Conservation (phyloP, 2,113 vertebrate genomes). For the Stigmatopora nigra region DNA sequence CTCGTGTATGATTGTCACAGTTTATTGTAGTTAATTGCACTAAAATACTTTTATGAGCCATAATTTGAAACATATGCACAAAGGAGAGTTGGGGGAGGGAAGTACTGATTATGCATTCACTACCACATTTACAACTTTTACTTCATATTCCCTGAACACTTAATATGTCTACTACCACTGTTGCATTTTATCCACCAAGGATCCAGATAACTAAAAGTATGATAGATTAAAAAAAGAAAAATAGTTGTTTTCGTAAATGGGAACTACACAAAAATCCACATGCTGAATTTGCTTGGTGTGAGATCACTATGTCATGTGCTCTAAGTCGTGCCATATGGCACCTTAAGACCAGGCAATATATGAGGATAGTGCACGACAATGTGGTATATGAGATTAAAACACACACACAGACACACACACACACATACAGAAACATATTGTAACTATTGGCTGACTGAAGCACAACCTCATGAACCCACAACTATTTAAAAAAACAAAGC, state of each 20-base stretch:
- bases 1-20: constrained; percentile 31
- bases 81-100: constrained; percentile 3
- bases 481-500: constrained; percentile 8
- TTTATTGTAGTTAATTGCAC: constrained; percentile 42
- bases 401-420: constrained; percentile 1
- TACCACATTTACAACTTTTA: constrained; percentile 9
- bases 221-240: not conserved
- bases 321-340: constrained; percentile 58
- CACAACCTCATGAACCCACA: constrained; percentile 13
- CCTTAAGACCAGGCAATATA: constrained; percentile 37
- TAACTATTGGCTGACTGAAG: constrained; percentile 20
- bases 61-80: constrained; percentile 49
- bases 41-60: constrained; percentile 33
- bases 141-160: not conserved
- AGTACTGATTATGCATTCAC: constrained; percentile 20
- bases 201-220: not conserved
- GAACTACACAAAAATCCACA: constrained; percentile 20
- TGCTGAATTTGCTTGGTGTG: constrained; percentile 41
- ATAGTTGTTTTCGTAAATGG: too few relatives aligned
- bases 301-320: constrained; percentile 51
- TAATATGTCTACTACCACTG: not conserved
- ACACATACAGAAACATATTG: constrained; percentile 12
- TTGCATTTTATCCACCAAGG: not conserved
- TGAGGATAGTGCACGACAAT: constrained; percentile 19
- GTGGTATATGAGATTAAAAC: constrained; percentile 8